These are phyloP conservation scores for Delichon dasypus DNA, from an alignment of 2,797 vertebrate species.

Conservation along the genomic window DNA sequence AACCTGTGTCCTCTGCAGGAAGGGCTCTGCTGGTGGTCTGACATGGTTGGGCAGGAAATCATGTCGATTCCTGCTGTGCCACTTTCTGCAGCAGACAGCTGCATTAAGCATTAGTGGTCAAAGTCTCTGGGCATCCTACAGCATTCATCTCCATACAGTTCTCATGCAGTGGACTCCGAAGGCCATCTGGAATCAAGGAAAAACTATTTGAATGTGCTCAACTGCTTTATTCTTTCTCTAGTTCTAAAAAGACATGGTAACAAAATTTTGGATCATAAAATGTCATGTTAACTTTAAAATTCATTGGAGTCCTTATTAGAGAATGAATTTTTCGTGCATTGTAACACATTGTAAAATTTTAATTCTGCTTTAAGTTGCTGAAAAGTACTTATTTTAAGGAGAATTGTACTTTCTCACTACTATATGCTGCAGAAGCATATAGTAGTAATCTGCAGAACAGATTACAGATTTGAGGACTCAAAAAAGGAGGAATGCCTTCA, in stretches of 20 bases:
- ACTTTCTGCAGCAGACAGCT: background rate
- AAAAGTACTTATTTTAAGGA: background rate
- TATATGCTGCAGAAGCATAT: background rate
- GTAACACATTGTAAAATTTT: background rate
- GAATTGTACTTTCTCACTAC: background rate
- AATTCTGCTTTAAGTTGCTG: background rate
- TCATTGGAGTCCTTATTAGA: background rate
- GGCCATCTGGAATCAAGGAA: background rate
- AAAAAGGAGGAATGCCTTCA: background rate
- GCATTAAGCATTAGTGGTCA: background rate
- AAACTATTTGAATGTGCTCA: background rate
- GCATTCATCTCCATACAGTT: background rate
- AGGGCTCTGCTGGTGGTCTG: background rate
- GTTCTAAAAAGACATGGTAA: background rate
- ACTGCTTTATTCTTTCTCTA: background rate
- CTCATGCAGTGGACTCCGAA: background rate
- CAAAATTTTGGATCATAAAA: background rate
- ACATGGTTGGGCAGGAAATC: background rate
- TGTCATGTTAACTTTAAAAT: background rate
- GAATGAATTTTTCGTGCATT: background rate
- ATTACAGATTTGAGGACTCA: background rate
- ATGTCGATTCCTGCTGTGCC: background rate
- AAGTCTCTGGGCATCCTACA: background rate
- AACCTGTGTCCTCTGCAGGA: background rate
- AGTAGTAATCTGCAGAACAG: background rate